Conservation (phyloP, 2,888 invertebrate genomes). For the Brachynemurus nebulosus region DNA sequence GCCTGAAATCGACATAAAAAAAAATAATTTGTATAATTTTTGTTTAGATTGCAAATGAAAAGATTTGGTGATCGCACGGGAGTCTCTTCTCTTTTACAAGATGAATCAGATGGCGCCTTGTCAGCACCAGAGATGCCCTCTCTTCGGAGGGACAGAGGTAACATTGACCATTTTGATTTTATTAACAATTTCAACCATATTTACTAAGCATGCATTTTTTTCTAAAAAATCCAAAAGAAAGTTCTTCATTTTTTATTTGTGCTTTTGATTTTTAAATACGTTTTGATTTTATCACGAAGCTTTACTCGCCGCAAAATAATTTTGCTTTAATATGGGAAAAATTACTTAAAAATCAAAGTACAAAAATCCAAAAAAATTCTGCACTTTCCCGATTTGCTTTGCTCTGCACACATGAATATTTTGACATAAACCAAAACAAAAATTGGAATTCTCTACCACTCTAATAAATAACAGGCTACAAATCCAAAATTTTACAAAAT, state of each 20-base stretch:
- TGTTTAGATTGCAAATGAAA: slow-evolving; percentile 35
- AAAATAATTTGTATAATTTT: no score
- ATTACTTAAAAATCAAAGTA: background rate
- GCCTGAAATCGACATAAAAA: no score
- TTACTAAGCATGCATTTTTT: no score
- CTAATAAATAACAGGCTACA: slow-evolving; percentile 2
- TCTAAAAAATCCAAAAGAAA: no score
- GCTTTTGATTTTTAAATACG: no score
- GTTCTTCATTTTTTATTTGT: no score
- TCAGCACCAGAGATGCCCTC: slow-evolving; percentile 70
- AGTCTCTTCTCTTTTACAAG: slow-evolving; percentile 40
- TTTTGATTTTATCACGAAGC: no score
- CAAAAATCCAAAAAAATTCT: slow-evolving; percentile 1
- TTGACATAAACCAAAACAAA: background rate
- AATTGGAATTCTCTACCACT: slow-evolving; percentile 1
- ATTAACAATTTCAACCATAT: no score
- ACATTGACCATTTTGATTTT: no score
- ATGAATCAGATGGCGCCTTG: slow-evolving; percentile 65
- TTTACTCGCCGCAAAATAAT: no score
- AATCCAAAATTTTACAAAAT: no score
- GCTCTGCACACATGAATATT: background rate
- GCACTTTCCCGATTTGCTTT: slow-evolving; percentile 1
- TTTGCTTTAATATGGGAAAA: no score
- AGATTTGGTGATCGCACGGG: slow-evolving; percentile 38
- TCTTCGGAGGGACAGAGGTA: slow-evolving; percentile 48